A percentile compares a stretch with the other conserved stretches of the same genome.
Evolutionary conservation across 2,888 invertebrate species (phyloP).

Genomic region (Carabus problematicus): DNA sequence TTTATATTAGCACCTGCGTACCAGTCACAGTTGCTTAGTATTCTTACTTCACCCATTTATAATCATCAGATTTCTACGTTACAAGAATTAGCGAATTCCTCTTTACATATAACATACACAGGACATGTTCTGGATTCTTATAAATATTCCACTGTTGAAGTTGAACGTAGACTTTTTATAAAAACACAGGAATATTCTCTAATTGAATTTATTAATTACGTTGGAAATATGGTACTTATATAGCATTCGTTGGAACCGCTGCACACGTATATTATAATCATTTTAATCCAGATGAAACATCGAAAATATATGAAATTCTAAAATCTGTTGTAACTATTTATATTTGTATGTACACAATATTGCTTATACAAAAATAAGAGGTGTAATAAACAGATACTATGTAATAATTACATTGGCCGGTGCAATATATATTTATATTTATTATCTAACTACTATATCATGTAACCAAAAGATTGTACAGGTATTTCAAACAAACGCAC

Average conservation of each 20-base stretch:
- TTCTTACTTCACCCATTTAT: conserved; percentile 43
- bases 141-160: background rate
- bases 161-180: background rate
- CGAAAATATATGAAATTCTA: background rate
- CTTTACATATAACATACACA: background rate
- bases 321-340: background rate
- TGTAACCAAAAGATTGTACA: too few species aligned
- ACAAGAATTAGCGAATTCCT: conserved; percentile 43
- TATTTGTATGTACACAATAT: background rate
- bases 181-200: background rate
- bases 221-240: background rate
- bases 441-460: too few species aligned
- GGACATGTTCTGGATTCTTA: background rate
- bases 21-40: conserved; percentile 43
- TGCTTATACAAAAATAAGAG: too few species aligned
- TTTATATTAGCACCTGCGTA: conserved; percentile 43
- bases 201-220: background rate
- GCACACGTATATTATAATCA: background rate
- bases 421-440: too few species aligned
- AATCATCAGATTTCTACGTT: conserved; percentile 45
- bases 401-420: too few species aligned
- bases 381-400: too few species aligned
- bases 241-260: too few species aligned
- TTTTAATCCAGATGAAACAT: background rate
- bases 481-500: too few species aligned